Conservation (phyloP, 2,888 invertebrate species). For the Troilus luridus region DNA sequence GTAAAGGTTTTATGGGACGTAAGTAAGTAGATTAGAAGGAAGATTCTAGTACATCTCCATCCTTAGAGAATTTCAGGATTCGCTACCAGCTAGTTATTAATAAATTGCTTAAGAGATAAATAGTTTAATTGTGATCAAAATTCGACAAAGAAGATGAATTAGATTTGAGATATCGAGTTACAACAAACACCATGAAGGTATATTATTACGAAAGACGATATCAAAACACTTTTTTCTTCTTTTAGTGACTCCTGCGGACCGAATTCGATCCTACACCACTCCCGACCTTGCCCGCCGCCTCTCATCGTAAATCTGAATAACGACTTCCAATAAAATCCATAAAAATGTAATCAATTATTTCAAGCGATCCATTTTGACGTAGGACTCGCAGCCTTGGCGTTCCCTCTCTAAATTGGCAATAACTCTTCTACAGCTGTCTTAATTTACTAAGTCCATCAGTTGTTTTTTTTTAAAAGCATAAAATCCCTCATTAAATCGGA, state of each 20-base stretch:
- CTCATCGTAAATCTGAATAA: not conserved
- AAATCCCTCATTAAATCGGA: not conserved
- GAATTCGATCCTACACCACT: not conserved
- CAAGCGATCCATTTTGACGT: not conserved
- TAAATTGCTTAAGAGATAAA: not conserved
- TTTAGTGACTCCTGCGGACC: not conserved
- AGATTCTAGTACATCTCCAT: too few species aligned
- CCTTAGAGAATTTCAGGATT: too few species aligned
- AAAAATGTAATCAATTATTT: conserved; percentile 2
- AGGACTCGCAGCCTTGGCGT: not conserved
- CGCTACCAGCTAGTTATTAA: too few species aligned
- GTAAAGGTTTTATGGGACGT: too few species aligned
- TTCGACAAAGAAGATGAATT: not conserved
- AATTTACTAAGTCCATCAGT: not conserved
- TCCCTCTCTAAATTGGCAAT: not conserved
- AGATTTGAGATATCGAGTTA: not conserved
- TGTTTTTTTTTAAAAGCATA: not conserved
- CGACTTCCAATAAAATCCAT: not conserved
- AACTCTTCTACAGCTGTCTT: not conserved
- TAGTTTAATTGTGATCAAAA: not conserved
- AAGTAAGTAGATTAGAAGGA: too few species aligned
- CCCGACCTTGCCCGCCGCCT: not conserved
- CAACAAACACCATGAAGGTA: not conserved
- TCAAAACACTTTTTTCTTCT: not conserved
- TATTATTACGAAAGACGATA: not conserved